Conservation (phyloP, 1,140 invertebrate genomes). For the Danaus plexippus region DNA sequence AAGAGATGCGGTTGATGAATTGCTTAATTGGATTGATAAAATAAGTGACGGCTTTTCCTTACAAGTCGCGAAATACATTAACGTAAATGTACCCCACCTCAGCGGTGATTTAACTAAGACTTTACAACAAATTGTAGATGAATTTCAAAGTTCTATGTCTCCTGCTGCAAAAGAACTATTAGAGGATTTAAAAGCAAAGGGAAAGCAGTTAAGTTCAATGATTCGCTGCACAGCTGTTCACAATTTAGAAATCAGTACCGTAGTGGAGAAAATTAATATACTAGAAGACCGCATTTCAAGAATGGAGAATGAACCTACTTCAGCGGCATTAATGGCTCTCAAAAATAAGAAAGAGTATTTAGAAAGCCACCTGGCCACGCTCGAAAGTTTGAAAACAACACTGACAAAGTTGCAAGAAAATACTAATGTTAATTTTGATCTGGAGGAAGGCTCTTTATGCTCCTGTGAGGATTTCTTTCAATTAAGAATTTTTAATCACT, state of each 20-base stretch:
- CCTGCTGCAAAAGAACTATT: constrained; percentile 35
- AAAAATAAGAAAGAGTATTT: constrained; percentile 53
- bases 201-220: constrained; percentile 43
- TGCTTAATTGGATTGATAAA: constrained; percentile 54
- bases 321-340: constrained; percentile 44
- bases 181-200: constrained; percentile 41
- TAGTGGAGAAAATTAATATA: constrained; percentile 47
- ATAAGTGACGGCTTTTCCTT: constrained; percentile 46
- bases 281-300: constrained; percentile 47
- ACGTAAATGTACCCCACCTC: constrained; percentile 39
- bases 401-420: constrained; percentile 35
- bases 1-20: constrained; percentile 32
- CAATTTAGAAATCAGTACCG: constrained; percentile 51
- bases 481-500: constrained; percentile 56
- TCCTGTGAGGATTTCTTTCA: constrained; percentile 56
- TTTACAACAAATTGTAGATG: constrained; percentile 52
- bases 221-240: constrained; percentile 41
- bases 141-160: constrained; percentile 33
- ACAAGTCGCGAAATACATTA: constrained; percentile 43
- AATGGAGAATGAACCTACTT: constrained; percentile 38
- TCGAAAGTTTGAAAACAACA: constrained; percentile 50
- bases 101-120: constrained; percentile 49
- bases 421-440: constrained; percentile 27
- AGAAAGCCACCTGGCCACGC: constrained; percentile 34
- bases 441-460: constrained; percentile 39